phyloP scores from a whole-genome alignment of 2,888 invertebrate species.

The Cataglyphis albicans region DNA sequence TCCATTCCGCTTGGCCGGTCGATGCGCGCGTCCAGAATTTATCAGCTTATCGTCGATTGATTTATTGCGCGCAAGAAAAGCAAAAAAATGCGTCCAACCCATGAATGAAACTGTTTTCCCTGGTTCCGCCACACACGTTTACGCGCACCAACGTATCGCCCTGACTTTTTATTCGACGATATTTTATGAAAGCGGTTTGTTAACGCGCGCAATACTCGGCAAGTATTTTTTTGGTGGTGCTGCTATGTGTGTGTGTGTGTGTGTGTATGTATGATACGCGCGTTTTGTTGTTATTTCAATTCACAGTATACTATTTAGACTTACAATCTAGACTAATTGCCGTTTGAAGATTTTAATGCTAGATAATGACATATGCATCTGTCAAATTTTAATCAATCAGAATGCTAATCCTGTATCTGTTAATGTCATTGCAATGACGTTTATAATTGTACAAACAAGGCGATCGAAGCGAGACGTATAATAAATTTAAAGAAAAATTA shows the following conservation, averaged over 20 bases:
- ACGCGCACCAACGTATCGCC: constrained; percentile 22
- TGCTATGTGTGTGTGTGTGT: neutral
- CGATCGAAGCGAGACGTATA: neutral
- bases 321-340: neutral
- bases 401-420: neutral
- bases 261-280: constrained; percentile 2
- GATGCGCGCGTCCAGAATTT: constrained; percentile 56
- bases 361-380: neutral
- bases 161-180: constrained; percentile 61
- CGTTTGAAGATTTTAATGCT: constrained; percentile 8
- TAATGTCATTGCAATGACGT: neutral
- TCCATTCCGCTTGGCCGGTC: constrained; percentile 29
- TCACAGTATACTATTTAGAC: neutral
- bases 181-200: constrained; percentile 73
- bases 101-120: constrained; percentile 73
- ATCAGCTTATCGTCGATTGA: constrained; percentile 67
- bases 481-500: neutral
- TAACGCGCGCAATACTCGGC: constrained; percentile 62
- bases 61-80: constrained; percentile 60
- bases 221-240: constrained; percentile 29
- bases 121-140: constrained; percentile 42
- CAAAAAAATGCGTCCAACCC: constrained; percentile 67
- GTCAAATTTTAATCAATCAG: constrained; percentile 9
- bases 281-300: constrained; percentile 23
- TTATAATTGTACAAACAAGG: neutral